Conservation (phyloP, 2,888 invertebrate genomes). For the Dryocosmus kuriphilus region DNA sequence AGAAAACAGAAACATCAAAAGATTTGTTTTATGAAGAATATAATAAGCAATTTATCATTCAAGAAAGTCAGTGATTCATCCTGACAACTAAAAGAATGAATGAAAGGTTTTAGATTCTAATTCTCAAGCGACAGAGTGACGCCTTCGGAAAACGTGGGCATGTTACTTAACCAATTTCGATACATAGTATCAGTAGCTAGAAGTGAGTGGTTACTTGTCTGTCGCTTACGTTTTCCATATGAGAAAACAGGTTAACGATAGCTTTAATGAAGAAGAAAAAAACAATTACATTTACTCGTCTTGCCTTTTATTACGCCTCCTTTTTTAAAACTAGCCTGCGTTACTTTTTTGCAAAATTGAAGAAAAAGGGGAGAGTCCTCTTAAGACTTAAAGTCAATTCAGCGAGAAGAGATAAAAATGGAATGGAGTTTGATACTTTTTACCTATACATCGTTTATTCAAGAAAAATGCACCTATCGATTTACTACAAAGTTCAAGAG, state of each 20-base stretch:
- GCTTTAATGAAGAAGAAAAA: conserved; percentile 31
- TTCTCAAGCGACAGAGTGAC: conserved; percentile 25
- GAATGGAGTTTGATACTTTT: background rate
- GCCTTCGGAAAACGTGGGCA: conserved; percentile 32
- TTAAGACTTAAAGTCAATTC: background rate
- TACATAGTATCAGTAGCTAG: conserved; percentile 12
- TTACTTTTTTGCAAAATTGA: background rate
- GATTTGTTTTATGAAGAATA: too few species aligned
- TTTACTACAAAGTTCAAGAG: background rate
- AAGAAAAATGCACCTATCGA: background rate
- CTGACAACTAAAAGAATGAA: background rate
- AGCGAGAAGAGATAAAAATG: background rate
- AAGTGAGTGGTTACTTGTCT: conserved; percentile 21
- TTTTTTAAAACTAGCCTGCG: background rate
- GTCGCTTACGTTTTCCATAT: conserved; percentile 22
- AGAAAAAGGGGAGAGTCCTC: background rate
- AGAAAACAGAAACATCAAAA: background rate
- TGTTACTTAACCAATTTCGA: conserved; percentile 38
- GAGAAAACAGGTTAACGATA: conserved; percentile 34
- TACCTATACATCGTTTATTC: background rate
- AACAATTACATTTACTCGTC: conserved; percentile 24
- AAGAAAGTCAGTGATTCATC: background rate
- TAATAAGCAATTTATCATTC: background rate
- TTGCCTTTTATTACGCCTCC: background rate
- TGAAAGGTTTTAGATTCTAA: conserved; percentile 11